phyloP scores from a whole-genome alignment of 2,888 invertebrate genomes.

The Habroteleia sp. region DNA sequence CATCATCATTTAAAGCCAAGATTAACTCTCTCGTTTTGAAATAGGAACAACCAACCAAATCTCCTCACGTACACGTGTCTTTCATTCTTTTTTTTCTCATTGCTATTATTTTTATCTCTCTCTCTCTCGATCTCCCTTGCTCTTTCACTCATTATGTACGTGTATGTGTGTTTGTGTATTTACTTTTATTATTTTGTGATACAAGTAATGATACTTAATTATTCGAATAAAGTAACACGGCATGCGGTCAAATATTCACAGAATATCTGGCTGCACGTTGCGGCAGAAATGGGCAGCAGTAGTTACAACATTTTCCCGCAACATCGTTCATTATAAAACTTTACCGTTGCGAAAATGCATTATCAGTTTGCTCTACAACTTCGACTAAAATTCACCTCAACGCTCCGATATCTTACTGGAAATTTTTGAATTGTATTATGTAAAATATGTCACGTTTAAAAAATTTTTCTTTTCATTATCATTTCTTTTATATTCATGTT shows the following conservation, averaged over 20 bases:
- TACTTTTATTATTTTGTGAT: slow-evolving; percentile 78
- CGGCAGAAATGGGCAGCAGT: slow-evolving; percentile 62
- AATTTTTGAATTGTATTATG: slow-evolving; percentile 27
- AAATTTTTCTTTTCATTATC: slow-evolving; percentile 17
- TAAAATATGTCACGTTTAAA: slow-evolving; percentile 49
- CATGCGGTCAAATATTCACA: slow-evolving; percentile 79
- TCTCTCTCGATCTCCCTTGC: slow-evolving; percentile 47
- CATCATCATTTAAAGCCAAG: slow-evolving; percentile 43
- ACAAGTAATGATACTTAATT: slow-evolving; percentile 79
- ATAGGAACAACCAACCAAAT: slow-evolving; percentile 79
- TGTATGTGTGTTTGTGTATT: slow-evolving; percentile 71
- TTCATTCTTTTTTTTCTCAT: slow-evolving; percentile 29
- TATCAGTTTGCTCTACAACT: slow-evolving; percentile 37
- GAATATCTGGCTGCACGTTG: slow-evolving; percentile 75
- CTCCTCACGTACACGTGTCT: slow-evolving; percentile 66
- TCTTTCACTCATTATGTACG: slow-evolving; percentile 52
- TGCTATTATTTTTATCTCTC: slow-evolving; percentile 14
- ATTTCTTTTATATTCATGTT: slow-evolving; percentile 3
- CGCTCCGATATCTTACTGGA: slow-evolving; percentile 20
- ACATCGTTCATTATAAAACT: slow-evolving; percentile 59
- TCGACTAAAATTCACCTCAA: slow-evolving; percentile 37
- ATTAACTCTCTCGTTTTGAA: slow-evolving; percentile 68
- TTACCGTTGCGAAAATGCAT: slow-evolving; percentile 51
- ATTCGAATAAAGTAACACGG: slow-evolving; percentile 80
- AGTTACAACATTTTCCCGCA: slow-evolving; percentile 51